Evolutionary conservation across 2,113 vertebrate species (phyloP).

Genomic region (Atractosteus spatula): DNA sequence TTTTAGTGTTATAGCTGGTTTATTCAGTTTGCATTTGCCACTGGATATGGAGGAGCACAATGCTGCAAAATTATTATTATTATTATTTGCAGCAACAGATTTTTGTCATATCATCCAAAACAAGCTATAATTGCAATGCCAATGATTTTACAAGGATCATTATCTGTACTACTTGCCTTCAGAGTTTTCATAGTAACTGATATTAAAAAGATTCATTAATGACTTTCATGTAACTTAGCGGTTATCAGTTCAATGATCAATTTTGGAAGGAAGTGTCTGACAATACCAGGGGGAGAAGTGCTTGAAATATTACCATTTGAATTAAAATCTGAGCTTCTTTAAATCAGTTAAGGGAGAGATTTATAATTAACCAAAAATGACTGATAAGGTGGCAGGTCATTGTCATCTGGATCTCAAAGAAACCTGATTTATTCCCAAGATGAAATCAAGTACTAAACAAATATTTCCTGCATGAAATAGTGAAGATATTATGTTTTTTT

Average conservation of each 20-base stretch:
- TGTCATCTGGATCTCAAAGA: slow-evolving; percentile 1
- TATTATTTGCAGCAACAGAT: slow-evolving; percentile 34
- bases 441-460: slow-evolving; percentile 7
- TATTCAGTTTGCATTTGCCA: background rate
- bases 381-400: slow-evolving; percentile 1
- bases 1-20: background rate
- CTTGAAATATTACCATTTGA: background rate
- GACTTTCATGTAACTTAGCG: slow-evolving; percentile 43
- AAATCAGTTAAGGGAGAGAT: background rate
- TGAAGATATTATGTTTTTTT: no score
- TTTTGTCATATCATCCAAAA: slow-evolving; percentile 50
- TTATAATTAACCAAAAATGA: slow-evolving; percentile 7
- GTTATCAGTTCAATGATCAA: slow-evolving; percentile 48
- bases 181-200: slow-evolving; percentile 49
- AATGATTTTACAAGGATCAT: slow-evolving; percentile 53
- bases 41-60: slow-evolving; percentile 33
- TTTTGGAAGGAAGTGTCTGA: slow-evolving; percentile 41
- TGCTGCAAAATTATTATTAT: slow-evolving; percentile 52
- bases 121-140: slow-evolving; percentile 63
- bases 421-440: slow-evolving; percentile 6
- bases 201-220: slow-evolving; percentile 39
- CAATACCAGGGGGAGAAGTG: slow-evolving; percentile 19
- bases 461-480: background rate
- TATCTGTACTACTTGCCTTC: slow-evolving; percentile 42
- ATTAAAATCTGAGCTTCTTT: background rate